Base-by-base conservation (phyloP, 2,113 vertebrate species). In the Ovis aries region DNA sequence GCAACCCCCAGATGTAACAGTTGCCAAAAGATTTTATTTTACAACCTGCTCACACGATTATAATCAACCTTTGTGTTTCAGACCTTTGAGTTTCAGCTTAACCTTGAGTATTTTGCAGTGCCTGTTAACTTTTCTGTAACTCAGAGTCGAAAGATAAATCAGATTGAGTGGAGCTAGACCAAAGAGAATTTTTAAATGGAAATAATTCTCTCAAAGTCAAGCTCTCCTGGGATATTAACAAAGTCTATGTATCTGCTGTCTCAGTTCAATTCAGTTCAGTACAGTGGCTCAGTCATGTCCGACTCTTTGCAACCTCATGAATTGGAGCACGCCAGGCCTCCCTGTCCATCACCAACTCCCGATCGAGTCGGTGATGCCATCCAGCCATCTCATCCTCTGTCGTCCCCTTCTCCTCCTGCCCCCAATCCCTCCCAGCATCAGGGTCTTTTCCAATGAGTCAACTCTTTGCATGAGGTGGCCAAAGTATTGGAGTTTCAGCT, bases 31-130 rank as follows among this genome's bases (percentile, higher is more conserved):
- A 97, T 93, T 98, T 67, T 96, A 91, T 88, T 88, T 85, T 93
- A 94, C 86, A 93, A 85, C 77, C 50, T 95, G 40, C 43, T 96
- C 19, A 77, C 81, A 94, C 71, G 95, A 94, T 80, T 45, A 86
- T 91, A 98, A 98, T 87, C 91, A 95, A 93, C 60, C 25, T 86
- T 91, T 94, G 71, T 91, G 83, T 97, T 97, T 96, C 90, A 59
- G 91, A 93, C 60, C 25, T 86, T 91, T 94, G 80, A 91, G 83
- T 97, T 97, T 96, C 90, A 59, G 91, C 50, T 67, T 33, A 67
- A 67, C 33, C 31, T 33, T 91, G 82, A 91, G 21, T 67, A 50
- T 91, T 97, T 91, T 97, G 64, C 48, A 93, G 64, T 88, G 77
- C n/a, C 31, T 93, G 19, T 93, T 64, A 97, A 97, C n/a, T 88